phyloP scores from a whole-genome alignment of 2,797 vertebrate genomes.

The Chelon auratus region DNA sequence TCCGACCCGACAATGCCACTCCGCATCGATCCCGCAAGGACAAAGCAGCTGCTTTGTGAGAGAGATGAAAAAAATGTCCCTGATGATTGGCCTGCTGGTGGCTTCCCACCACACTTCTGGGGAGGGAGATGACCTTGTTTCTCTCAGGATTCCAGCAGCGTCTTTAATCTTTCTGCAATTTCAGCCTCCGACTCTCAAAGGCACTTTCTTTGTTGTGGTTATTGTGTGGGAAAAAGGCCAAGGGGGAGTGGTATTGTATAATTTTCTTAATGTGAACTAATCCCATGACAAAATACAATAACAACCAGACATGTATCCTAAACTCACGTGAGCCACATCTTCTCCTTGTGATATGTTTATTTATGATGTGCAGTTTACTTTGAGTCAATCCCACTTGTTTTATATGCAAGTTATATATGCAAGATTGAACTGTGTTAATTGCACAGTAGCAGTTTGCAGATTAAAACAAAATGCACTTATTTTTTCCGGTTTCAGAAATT shows the following conservation, averaged over 20 bases:
- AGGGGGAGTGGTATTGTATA: not conserved
- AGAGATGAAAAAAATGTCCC: conserved; percentile 56
- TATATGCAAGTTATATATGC: too few species aligned
- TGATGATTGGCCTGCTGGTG: conserved; percentile 69
- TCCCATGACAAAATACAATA: not conserved
- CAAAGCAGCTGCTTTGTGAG: conserved; percentile 67
- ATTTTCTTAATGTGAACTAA: not conserved
- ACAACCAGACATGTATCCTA: not conserved
- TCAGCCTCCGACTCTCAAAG: conserved; percentile 5
- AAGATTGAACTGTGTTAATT: too few species aligned
- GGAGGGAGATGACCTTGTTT: conserved; percentile 72
- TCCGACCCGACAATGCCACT: conserved; percentile 67
- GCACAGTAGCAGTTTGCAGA: not conserved
- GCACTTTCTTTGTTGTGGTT: conserved; percentile 3
- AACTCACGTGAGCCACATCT: too few species aligned
- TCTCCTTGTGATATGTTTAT: too few species aligned
- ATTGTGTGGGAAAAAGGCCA: not conserved
- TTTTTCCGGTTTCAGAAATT: not conserved
- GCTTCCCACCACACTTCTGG: conserved; percentile 66
- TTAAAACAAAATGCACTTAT: not conserved
- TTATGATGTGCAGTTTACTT: not conserved
- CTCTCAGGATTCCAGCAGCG: conserved; percentile 48
- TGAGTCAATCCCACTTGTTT: not conserved
- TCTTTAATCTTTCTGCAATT: conserved; percentile 29
- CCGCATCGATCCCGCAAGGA: conserved; percentile 77